Evolutionary conservation across 1,140 invertebrate genomes (phyloP).

Genomic region (Drosophila murphyi): DNA sequence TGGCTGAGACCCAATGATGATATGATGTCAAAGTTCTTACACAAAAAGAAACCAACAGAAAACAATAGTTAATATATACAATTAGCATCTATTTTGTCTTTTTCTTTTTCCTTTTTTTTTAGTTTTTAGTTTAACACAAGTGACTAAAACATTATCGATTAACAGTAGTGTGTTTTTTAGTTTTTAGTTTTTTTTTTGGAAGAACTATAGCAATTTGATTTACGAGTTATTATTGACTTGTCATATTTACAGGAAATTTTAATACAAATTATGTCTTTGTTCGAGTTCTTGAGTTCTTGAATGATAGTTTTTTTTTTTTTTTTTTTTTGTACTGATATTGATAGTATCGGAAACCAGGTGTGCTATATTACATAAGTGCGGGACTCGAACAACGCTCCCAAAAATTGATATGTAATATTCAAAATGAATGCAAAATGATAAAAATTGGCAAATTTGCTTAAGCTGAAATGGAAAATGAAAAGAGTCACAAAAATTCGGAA

Average conservation of each 20-base stretch:
- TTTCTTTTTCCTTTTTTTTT: slow-evolving; percentile 5
- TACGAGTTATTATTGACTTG: slow-evolving; percentile 63
- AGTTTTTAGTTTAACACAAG: slow-evolving; percentile 41
- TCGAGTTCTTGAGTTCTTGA: slow-evolving; percentile 36
- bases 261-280: slow-evolving; percentile 27
- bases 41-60: slow-evolving; percentile 42
- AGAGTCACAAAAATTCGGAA: no score
- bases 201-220: slow-evolving; percentile 64
- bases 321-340: slow-evolving; percentile 77
- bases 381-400: slow-evolving; percentile 7
- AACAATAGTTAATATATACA: slow-evolving; percentile 59
- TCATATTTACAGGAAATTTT: slow-evolving; percentile 68
- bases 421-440: slow-evolving; percentile 23
- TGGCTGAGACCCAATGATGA: slow-evolving; percentile 63
- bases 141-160: slow-evolving; percentile 16
- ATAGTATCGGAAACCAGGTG: slow-evolving; percentile 81
- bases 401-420: slow-evolving; percentile 75
- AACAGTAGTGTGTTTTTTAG: slow-evolving; percentile 18
- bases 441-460: slow-evolving; percentile 1
- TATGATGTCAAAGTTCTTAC: slow-evolving; percentile 63
- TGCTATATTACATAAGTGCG: slow-evolving; percentile 76
- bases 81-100: not conserved
- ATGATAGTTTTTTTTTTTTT: slow-evolving; percentile 31
- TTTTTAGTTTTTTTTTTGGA: slow-evolving; percentile 44
- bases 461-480: slow-evolving; percentile 9